phyloP scores from a whole-genome alignment of 2,797 vertebrate species.

The Pipistrellus kuhlii region DNA sequence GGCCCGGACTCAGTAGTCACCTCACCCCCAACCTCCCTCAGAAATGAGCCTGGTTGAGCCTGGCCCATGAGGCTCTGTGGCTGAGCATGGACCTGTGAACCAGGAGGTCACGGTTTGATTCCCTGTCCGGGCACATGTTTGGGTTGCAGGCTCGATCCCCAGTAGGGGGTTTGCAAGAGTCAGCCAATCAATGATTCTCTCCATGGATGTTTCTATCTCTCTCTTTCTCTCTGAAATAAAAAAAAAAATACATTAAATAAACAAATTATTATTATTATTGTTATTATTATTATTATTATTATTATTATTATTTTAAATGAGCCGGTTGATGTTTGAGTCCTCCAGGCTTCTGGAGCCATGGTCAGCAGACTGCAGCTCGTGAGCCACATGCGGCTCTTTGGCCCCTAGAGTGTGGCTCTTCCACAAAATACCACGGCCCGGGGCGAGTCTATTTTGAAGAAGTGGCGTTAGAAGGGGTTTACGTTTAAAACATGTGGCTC shows the following conservation, averaged over 20 bases:
- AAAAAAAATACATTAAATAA: background rate
- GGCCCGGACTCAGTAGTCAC: background rate
- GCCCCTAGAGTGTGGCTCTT: no score
- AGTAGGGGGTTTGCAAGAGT: background rate
- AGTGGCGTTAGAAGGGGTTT: no score
- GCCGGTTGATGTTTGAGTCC: background rate
- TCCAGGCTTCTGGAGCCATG: no score
- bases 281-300: no score
- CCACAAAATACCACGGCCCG: no score
- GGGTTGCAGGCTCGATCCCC: background rate
- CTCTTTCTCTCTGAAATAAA: background rate
- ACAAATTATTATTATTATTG: background rate
- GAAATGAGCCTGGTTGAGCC: background rate
- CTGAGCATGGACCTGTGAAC: background rate
- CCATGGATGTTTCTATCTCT: background rate
- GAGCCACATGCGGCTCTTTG: no score
- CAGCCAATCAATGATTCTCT: background rate
- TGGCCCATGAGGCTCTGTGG: background rate
- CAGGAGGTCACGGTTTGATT: no score
- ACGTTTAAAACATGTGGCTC: no score
- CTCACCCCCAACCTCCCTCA: accelerated
- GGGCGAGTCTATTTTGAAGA: no score
- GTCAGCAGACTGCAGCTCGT: no score
- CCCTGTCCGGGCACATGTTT: background rate
- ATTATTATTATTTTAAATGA: no score